These are phyloP conservation scores for Chaetodon trifascialis DNA, from an alignment of 2,113 vertebrate genomes.

Conservation along the genomic window DNA sequence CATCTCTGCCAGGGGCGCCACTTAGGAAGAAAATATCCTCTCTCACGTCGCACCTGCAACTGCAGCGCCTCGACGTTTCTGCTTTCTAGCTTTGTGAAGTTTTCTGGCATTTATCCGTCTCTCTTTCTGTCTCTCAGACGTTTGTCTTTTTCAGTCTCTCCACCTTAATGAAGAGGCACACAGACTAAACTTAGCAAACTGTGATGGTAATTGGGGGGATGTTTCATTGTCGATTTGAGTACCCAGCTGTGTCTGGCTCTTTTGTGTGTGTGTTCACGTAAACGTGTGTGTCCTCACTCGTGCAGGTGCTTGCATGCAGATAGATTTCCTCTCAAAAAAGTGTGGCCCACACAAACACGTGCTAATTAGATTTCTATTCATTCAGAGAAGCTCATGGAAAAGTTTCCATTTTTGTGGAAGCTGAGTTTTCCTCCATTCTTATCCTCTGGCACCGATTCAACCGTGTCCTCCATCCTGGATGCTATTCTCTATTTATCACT, in stretches of 20 bases:
- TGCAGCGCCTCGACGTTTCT: not conserved
- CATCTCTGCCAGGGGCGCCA: conserved; percentile 24
- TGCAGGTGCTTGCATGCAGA: conserved; percentile 47
- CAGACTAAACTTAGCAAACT: conserved; percentile 30
- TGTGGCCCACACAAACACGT: conserved; percentile 14
- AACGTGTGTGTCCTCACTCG: conserved; percentile 32
- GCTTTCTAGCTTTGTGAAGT: conserved; percentile 42
- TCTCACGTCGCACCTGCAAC: conserved; percentile 46
- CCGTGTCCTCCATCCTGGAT: conserved; percentile 13
- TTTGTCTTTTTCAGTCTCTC: conserved; percentile 7
- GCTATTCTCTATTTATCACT: conserved; percentile 23
- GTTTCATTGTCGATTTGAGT: conserved; percentile 29
- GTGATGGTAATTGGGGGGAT: conserved; percentile 50
- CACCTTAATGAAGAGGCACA: conserved; percentile 23
- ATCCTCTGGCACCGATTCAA: conserved; percentile 23
- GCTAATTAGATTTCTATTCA: conserved; percentile 46
- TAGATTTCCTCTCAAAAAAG: conserved; percentile 19
- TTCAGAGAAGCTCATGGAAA: conserved; percentile 32
- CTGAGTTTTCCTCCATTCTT: conserved; percentile 21
- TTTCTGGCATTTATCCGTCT: conserved; percentile 39
- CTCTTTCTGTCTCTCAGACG: not conserved
- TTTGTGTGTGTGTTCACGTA: conserved; percentile 29
- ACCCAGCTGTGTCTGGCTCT: conserved; percentile 38
- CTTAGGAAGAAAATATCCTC: conserved; percentile 29
- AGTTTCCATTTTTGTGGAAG: conserved; percentile 28